Percentiles rank a stretch among this genome's conserved stretches.
These are phyloP conservation scores for Lytechinus variegatus DNA, from an alignment of 35 echinoderm and acorn worm genomes.

Conservation along the genomic window DNA sequence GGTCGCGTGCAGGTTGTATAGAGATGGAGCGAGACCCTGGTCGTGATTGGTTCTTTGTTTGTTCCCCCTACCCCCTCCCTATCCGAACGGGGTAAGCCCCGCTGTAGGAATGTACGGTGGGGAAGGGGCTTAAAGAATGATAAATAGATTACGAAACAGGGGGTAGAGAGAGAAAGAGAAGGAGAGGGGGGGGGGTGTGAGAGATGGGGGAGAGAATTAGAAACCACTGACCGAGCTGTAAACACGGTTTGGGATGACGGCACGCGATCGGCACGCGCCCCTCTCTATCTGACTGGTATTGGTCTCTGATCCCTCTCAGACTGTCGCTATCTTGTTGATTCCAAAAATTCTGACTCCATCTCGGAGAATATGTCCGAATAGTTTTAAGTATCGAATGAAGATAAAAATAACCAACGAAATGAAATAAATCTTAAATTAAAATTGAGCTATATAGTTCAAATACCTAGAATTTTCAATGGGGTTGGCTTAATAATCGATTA, in stretches of 20 bases:
- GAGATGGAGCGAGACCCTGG: background rate
- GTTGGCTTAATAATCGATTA: no score
- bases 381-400: background rate
- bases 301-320: background rate
- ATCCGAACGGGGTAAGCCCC: conserved; percentile 22
- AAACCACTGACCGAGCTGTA: background rate
- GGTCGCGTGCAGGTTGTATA: conserved; percentile 4
- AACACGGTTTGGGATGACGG: background rate
- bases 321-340: conserved; percentile 17
- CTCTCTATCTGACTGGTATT: background rate
- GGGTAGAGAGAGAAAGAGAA: background rate
- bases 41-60: conserved; percentile 47
- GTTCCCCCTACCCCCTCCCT: background rate
- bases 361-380: conserved; percentile 3
- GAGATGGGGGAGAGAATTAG: background rate
- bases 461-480: no score
- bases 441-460: no score
- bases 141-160: background rate
- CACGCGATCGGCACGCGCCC: conserved; percentile 37
- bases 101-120: conserved; percentile 22
- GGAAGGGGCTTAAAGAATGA: background rate
- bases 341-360: background rate
- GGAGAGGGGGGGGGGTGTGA: background rate
- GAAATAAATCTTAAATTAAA: background rate
- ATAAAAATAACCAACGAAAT: background rate